Conservation (phyloP, 2,113 vertebrate species). For the Trichomycterus rosablanca region DNA sequence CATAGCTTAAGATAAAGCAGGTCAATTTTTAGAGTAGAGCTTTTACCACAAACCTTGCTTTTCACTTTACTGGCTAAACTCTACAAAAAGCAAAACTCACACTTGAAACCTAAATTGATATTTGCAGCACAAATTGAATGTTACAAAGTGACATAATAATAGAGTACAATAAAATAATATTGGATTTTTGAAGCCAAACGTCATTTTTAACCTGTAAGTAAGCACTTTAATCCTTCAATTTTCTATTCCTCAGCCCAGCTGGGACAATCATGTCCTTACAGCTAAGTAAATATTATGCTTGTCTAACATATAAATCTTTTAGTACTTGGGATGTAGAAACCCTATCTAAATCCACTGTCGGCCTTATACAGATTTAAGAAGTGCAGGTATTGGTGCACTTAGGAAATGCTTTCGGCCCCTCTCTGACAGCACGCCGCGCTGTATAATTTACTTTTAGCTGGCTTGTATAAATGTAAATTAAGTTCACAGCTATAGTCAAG, state of each 20-base stretch:
- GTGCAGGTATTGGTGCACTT: conserved; percentile 7
- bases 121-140: too few relatives aligned
- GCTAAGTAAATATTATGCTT: conserved; percentile 23
- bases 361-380: conserved; percentile 31
- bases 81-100: too few relatives aligned
- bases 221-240: too few relatives aligned
- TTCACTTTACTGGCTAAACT: too few relatives aligned
- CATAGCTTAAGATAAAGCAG: too few relatives aligned
- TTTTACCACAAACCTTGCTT: too few relatives aligned
- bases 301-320: conserved; percentile 19
- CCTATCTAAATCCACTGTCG: conserved; percentile 28
- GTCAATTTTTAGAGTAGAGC: too few relatives aligned
- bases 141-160: too few relatives aligned
- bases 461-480: conserved; percentile 39
- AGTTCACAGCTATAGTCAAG: neutral
- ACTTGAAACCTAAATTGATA: too few relatives aligned
- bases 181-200: too few relatives aligned
- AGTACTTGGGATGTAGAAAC: conserved; percentile 7
- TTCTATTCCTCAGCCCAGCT: too few relatives aligned
- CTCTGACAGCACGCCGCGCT: conserved; percentile 10
- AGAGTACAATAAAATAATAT: too few relatives aligned
- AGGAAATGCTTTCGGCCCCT: conserved; percentile 19
- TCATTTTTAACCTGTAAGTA: neutral
- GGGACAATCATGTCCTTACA: neutral
- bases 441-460: conserved; percentile 34